Conservation (phyloP, 2,113 vertebrate species). For the Agapornis roseicollis region DNA sequence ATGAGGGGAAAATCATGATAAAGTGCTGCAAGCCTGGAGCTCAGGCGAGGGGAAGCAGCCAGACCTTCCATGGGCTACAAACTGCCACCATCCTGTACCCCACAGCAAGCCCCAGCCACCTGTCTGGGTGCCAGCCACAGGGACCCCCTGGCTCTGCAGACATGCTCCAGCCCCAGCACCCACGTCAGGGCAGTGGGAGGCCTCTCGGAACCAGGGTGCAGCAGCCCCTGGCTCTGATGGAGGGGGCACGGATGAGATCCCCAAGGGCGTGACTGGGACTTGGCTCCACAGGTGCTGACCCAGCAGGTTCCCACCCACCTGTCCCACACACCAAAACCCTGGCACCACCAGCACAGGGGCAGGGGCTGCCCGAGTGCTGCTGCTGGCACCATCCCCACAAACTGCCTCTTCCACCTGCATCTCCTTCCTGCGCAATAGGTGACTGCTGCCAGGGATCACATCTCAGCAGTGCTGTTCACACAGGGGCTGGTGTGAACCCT, state of each 20-base stretch:
- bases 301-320: no score
- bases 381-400: background rate
- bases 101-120: background rate
- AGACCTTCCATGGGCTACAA: background rate
- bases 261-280: rapidly evolving
- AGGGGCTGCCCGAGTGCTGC: background rate
- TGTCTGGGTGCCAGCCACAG: background rate
- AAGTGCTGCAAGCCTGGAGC: background rate
- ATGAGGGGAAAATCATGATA: background rate
- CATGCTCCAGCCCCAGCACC: background rate
- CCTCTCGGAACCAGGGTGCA: no score
- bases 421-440: background rate
- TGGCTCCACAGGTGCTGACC: rapidly evolving
- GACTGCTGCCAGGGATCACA: background rate
- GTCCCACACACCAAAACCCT: background rate
- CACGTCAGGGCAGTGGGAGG: background rate
- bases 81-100: background rate
- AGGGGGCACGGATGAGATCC: background rate
- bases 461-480: background rate
- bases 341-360: background rate
- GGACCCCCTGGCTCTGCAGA: background rate
- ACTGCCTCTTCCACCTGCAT: background rate
- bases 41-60: background rate
- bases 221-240: background rate
- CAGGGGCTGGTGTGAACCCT: background rate